Evolutionary conservation across 2,797 vertebrate genomes (phyloP).

Genomic region (Pangasius larnaudii): DNA sequence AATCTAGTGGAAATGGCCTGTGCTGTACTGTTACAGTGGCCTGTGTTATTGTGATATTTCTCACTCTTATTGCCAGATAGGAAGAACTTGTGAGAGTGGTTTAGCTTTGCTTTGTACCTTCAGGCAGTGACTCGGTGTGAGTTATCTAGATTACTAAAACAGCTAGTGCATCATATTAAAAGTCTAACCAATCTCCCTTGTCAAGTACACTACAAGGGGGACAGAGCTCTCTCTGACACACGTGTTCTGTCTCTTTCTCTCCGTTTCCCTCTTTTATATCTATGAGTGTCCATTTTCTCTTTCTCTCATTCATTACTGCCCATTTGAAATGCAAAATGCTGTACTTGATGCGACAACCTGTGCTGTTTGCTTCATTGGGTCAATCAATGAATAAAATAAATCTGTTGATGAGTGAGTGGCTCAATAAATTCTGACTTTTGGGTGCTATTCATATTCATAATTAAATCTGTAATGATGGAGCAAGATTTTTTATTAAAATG

Average conservation of each 20-base stretch:
- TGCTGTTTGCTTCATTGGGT: background rate
- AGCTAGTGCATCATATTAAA: conserved; percentile 80
- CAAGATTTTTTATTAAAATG: background rate
- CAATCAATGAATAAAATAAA: background rate
- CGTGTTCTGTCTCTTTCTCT: conserved; percentile 14
- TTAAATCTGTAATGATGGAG: background rate
- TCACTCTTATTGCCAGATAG: conserved; percentile 21
- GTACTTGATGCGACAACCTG: background rate
- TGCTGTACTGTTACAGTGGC: conserved; percentile 9
- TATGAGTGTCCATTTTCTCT: background rate
- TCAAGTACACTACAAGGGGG: conserved; percentile 67
- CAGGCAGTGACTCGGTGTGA: conserved; percentile 59
- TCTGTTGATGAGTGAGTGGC: conserved; percentile 5
- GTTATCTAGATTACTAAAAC: conserved; percentile 75
- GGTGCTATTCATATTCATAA: background rate
- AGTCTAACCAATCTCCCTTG: conserved; percentile 77
- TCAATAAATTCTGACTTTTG: conserved; percentile 11
- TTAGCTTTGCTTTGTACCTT: conserved; percentile 41
- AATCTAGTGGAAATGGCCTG: background rate
- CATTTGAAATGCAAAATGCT: background rate
- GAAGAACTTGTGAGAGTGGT: conserved; percentile 31
- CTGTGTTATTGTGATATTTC: conserved; percentile 22
- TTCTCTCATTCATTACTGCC: background rate
- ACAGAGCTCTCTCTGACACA: conserved; percentile 51
- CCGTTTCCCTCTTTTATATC: background rate